Evolutionary conservation across 2,888 invertebrate genomes (phyloP), one percentile per base, ranked within the genome.

Genomic region (Cinara cedri): DNA sequence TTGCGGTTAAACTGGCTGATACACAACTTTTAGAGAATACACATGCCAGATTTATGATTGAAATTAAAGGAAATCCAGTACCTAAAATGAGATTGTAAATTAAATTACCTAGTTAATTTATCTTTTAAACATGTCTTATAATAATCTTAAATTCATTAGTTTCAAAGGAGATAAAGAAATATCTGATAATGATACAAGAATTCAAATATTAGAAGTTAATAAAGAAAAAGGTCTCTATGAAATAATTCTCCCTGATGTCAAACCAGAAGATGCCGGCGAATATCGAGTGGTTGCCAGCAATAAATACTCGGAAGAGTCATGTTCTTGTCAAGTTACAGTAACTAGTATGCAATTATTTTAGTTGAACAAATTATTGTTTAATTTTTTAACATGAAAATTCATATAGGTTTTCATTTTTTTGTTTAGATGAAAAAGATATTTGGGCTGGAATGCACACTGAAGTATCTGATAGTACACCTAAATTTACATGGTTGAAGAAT

Each of bases 221-320:
- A 91, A 93, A 1, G 93, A 93, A 74, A 90, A 89, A 81, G 95
- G 95, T 71, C 95, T 92, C 85, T 96, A 96, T 86, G 96, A 96
- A 85, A 86, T 98, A 75, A 90, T 95, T 24, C 94, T 98, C 83
- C 90, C 92, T 0, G 91, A 93, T 83, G 96, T 96, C 0, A 89
- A 89, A 81, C 89, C 89, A 1, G 85, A 87, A 1, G 98, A 98
- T 86, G 93, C 93, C 4, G 96, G 95, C 1, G 86, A 87, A 44
- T 98, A 97, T 87, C 90, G 92, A 81, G 96, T 96, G 86, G 90
- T 90, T 42, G 96, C 96, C 19, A 89, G 88, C 80, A 97, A 97
- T 86, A 91, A 91, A 83, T 91, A 90, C 84, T 96, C 96, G 0
- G 92, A 94, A 82, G 90, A 90, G 8, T 87, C 89, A 3, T 91